A percentile compares a stretch with the other conserved stretches of the same genome.
These are phyloP conservation scores for Manduca sexta DNA, from an alignment of 1,140 invertebrate species.

Conservation along the genomic window DNA sequence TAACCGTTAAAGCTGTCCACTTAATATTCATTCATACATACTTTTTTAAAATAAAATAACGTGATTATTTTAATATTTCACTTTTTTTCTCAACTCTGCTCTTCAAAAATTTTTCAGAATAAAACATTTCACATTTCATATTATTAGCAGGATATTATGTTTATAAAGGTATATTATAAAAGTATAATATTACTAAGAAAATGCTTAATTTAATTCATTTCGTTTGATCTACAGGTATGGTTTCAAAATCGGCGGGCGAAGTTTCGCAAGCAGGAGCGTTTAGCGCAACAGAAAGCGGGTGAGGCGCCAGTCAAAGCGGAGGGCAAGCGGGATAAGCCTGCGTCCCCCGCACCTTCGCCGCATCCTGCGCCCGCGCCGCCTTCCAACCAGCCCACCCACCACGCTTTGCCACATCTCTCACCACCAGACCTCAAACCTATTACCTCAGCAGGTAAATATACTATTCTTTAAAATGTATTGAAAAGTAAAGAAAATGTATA, in stretches of 20 bases:
- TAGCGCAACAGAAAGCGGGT: constrained; percentile 84
- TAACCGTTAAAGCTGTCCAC: no score
- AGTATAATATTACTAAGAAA: no score
- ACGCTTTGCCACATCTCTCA: constrained; percentile 63
- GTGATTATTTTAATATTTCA: no score
- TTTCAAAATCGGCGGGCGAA: constrained; percentile 95
- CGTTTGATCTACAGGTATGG: constrained; percentile 84
- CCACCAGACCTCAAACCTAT: constrained; percentile 70
- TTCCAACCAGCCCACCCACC: constrained; percentile 58
- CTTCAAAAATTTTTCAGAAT: no score
- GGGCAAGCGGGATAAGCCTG: constrained; percentile 52
- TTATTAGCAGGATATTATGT: no score
- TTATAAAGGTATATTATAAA: no score
- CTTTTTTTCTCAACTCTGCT: no score
- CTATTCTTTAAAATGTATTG: no score
- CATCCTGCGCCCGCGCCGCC: constrained; percentile 45
- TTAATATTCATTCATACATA: no score
- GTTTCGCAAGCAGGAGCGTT: constrained; percentile 92
- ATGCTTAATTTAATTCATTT: neutral
- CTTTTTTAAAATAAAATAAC: no score
- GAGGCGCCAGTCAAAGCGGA: constrained; percentile 60
- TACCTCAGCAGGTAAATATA: constrained; percentile 62
- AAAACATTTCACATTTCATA: no score
- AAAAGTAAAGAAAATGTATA: no score
- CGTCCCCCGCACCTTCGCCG: constrained; percentile 50